phyloP scores from a whole-genome alignment of 2,888 invertebrate genomes.

The Teinopalpus imperialis region DNA sequence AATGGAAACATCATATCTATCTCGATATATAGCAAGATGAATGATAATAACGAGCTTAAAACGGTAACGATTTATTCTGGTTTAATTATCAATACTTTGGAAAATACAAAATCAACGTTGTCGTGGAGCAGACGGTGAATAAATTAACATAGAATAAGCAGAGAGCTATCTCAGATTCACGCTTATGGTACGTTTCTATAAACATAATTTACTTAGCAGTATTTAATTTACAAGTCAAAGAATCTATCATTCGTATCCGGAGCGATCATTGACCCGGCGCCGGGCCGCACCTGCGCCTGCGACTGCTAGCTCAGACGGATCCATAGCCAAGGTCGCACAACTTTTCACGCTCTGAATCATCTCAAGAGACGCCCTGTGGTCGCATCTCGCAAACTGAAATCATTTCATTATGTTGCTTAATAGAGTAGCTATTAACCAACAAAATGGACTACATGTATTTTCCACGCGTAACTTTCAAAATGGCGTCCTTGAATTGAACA shows the following conservation, averaged over 20 bases:
- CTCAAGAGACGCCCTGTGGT: constrained; percentile 6
- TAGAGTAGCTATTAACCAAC: constrained; percentile 2
- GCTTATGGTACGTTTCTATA: too few species aligned
- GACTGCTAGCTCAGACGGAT: constrained; percentile 42
- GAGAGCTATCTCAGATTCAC: too few species aligned
- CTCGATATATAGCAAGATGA: too few species aligned
- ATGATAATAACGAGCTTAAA: too few species aligned
- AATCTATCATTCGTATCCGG: constrained; percentile 48
- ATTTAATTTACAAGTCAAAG: not conserved
- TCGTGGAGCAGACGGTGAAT: too few species aligned
- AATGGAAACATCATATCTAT: too few species aligned
- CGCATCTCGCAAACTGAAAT: constrained; percentile 14
- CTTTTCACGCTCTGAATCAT: constrained; percentile 25
- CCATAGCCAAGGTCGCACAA: constrained; percentile 30
- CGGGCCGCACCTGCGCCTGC: constrained; percentile 62
- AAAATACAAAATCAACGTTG: not conserved
- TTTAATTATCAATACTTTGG: too few species aligned
- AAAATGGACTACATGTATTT: constrained; percentile 15
- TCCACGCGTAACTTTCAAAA: constrained; percentile 13
- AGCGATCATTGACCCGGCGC: constrained; percentile 57
- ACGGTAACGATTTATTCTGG: too few species aligned
- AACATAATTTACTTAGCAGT: not conserved
- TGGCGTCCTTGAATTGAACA: constrained; percentile 18
- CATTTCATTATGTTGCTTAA: too few species aligned
- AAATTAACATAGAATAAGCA: too few species aligned